Base-by-base conservation (phyloP, 2,797 vertebrate genomes). In the Kryptolebias ocellatus region DNA sequence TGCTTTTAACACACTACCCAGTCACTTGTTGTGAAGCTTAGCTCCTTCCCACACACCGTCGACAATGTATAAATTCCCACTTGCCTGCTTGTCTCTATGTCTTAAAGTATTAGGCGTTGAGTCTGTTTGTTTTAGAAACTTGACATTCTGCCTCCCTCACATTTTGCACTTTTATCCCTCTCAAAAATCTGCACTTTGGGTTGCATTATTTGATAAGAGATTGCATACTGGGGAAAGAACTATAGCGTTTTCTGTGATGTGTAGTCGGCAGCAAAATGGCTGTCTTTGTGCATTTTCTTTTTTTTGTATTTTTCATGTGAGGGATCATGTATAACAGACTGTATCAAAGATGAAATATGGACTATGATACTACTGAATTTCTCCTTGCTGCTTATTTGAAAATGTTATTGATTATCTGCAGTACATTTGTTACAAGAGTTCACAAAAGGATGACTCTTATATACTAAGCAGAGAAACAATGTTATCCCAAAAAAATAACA, bases 31-130 rank as follows among this genome's bases (percentile, higher is more conserved):
- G 44, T 67, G 74, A 70, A 27, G 55, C 17, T 29, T 75, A 14
- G 20, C 57, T 81, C 60, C 53, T 73, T 78, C 65, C 59, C 70
- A 70, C 59, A 65, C 58, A 73, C 60, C 1, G 7, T 72, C 67
- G 44, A 60, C 45, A 18, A 51, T 66, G 63, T 47, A 67, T 73
- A 58, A 70, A 80, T 74, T 66, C 60, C 17, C 12, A 27, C 37
- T 66, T n/a, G 45, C 20, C 31, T 59, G n/a, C 55, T 63, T 57
- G 27, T 80, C 74, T 71, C 55, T 49, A 18, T 34, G 28, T 66
- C 67, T 67, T 42, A 18, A 65, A 31, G 44, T 17, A 4, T 63
- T 54, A 31, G 49, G 28, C 18, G 8, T 51, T 53, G 45, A 60
- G 60, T 64, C 42, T 79, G 11, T 58, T 60, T 37, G 53, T 44